Evolutionary conservation across 2,113 vertebrate species (phyloP), one percentile per base, ranked within the genome.

Genomic region (Ginglymostoma cirratum): DNA sequence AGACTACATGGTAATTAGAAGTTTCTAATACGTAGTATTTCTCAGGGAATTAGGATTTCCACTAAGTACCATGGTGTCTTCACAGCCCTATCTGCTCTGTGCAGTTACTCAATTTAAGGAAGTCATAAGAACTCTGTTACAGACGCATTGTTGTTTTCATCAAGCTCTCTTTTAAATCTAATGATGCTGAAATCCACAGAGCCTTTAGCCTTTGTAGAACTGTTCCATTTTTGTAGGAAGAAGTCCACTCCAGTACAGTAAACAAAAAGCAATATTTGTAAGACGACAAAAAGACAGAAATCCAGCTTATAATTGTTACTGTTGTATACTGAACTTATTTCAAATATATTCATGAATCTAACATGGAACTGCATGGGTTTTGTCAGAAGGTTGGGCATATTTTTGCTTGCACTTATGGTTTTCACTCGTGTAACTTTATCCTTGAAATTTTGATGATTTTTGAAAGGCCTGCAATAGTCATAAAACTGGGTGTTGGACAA

Each of bases 1-100:
- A 97, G 96, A 96, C 96, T 98, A 97, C 97, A 97, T 0, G 96
- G 97, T 97, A 97, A 98, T 98, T 98, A 98, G 97, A 96, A 0
- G 42, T 97, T n/a, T 97, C 97, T 97, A 97, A 97, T 97, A 97
- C 48, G 96, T 97, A 97, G 97, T 96, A 97, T 97, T 97, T 97
- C 97, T 96, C 67, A 96, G 97, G 97, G 97, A 97, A 80, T 96
- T 97, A 96, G 97, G 97, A 97, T 97, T 98, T 97, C 95, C 97
- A 96, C 97, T 96, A 97, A 98, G 97, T 96, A 97, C 97, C 96
- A 42, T 48, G 78, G 97, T 96, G 97, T 96, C 97, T 97, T 97
- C 97, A 72, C 94, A 95, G 67, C 94, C 52, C 45, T 95, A 70
- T 69, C 66, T 48, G 12, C 48, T 69, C 93, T 42, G 93, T 45